Percentiles rank a stretch among this genome's conserved stretches.
phyloP scores from a whole-genome alignment of 1,140 invertebrate species.

The Schmidtea mediterranea region DNA sequence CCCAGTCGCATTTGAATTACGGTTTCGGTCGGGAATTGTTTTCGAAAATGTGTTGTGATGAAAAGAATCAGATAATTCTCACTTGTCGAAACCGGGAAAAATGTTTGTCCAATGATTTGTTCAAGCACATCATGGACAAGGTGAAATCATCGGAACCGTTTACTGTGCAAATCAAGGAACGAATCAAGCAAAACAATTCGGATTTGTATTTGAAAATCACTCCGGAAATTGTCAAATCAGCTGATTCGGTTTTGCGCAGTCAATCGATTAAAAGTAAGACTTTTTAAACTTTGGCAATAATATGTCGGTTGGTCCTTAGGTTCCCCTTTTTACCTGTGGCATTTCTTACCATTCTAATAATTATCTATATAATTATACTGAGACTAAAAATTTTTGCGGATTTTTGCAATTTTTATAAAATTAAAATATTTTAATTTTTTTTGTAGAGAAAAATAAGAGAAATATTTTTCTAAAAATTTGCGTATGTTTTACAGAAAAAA shows the following conservation, averaged over 20 bases:
- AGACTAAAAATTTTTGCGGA: no score
- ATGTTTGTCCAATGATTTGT: slow-evolving; percentile 54
- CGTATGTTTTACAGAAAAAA: no score
- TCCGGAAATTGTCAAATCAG: neutral
- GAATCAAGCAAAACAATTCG: neutral
- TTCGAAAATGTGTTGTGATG: slow-evolving; percentile 62
- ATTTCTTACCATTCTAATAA: no score
- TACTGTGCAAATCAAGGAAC: neutral
- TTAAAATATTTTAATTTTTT: no score
- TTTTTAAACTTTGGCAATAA: neutral
- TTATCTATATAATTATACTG: no score
- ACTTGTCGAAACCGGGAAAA: slow-evolving; percentile 40
- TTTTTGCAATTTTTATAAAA: no score
- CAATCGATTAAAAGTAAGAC: neutral
- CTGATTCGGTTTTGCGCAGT: no score
- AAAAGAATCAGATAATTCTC: slow-evolving; percentile 76
- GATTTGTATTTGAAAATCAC: neutral
- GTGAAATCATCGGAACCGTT: neutral
- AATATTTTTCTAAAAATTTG: no score
- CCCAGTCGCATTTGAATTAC: slow-evolving; percentile 53
- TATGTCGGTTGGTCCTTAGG: no score
- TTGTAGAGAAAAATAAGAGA: no score
- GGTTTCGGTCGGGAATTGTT: slow-evolving; percentile 86
- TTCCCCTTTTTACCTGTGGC: no score
- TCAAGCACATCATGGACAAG: slow-evolving; percentile 43